Evolutionary conservation across 2,113 vertebrate species (phyloP).

Genomic region (Pycnonotus jocosus): DNA sequence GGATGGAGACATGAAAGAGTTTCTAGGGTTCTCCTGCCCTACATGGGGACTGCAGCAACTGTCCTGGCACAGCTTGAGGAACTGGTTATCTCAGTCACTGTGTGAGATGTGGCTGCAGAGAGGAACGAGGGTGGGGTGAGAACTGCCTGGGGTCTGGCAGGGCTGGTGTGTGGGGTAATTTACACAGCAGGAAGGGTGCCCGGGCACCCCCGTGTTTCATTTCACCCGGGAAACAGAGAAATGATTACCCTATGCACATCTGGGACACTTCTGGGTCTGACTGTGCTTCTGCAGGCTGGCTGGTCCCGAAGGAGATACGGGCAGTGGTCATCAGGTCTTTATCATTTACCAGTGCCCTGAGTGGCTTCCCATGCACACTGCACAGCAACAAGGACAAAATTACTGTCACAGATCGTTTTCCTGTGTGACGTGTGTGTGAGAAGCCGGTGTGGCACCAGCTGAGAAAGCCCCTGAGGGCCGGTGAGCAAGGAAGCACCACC

Average conservation of each 20-base stretch:
- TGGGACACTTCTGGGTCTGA: neutral
- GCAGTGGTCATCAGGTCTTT: neutral
- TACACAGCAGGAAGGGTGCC: neutral
- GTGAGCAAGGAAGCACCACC: neutral
- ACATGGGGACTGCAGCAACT: neutral
- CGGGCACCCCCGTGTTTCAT: neutral
- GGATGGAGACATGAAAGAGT: neutral
- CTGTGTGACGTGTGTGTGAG: neutral
- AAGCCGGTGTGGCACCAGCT: neutral
- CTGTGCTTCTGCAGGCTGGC: neutral
- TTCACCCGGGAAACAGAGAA: neutral
- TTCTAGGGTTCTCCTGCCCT: neutral
- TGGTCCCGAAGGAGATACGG: neutral
- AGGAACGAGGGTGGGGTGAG: neutral
- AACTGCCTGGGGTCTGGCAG: neutral
- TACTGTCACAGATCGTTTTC: neutral
- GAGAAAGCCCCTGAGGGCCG: neutral
- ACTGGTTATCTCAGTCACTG: neutral
- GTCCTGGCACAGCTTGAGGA: neutral
- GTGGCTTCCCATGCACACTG: neutral
- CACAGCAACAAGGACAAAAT: neutral
- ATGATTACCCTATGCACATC: fast-evolving
- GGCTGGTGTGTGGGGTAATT: neutral
- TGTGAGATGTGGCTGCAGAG: fast-evolving
- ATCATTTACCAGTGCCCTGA: neutral